These are phyloP conservation scores for Columba guinea DNA, from an alignment of 2,797 vertebrate species.

Conservation along the genomic window DNA sequence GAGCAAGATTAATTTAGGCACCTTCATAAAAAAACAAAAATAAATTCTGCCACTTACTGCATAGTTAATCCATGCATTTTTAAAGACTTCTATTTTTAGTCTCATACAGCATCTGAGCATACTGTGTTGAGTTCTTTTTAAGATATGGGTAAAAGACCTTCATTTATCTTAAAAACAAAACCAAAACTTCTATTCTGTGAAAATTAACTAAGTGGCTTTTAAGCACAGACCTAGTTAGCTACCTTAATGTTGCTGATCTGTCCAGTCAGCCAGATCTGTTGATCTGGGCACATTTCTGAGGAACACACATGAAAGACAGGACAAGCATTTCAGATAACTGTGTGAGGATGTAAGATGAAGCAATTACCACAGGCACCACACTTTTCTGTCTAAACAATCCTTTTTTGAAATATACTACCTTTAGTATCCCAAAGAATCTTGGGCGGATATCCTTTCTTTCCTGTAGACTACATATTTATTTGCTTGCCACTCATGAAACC, in stretches of 20 bases:
- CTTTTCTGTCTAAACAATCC: not conserved
- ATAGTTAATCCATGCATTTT: conserved; percentile 27
- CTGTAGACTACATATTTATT: not conserved
- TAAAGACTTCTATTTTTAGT: conserved; percentile 31
- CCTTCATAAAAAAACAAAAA: conserved; percentile 25
- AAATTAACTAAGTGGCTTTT: not conserved
- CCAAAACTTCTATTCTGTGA: not conserved
- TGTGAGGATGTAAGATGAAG: not conserved
- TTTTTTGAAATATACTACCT: not conserved
- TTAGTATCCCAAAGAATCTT: not conserved
- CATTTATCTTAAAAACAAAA: not conserved
- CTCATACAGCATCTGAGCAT: not conserved
- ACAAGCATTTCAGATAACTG: not conserved
- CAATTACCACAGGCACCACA: not conserved
- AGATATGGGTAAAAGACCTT: not conserved
- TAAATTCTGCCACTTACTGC: conserved; percentile 2
- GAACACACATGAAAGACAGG: not conserved
- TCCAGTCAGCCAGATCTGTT: not conserved
- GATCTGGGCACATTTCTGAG: not conserved
- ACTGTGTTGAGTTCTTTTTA: not conserved
- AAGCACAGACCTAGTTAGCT: not conserved
- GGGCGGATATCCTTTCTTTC: not conserved
- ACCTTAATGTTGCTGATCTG: not conserved
- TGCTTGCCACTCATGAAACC: not conserved
- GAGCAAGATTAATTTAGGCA: conserved; percentile 19